A percentile compares a stretch with the other conserved stretches of the same genome.
These are phyloP conservation scores for Beris morrisii DNA, from an alignment of 2,888 invertebrate species.

Conservation along the genomic window DNA sequence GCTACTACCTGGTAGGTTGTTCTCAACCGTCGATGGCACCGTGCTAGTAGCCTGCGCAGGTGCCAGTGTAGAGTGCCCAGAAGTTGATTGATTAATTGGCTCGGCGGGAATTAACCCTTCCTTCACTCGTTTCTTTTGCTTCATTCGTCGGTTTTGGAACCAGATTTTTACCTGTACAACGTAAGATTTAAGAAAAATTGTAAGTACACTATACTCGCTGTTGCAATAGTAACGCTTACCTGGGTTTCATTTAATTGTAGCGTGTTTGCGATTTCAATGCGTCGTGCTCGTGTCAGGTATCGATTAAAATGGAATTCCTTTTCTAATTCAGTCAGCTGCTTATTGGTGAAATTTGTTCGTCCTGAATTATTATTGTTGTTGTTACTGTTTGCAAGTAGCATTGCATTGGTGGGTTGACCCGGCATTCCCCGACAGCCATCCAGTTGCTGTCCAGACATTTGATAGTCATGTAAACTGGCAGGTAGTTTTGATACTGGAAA, in stretches of 20 bases:
- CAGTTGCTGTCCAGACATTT: slow-evolving; percentile 51
- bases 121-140: slow-evolving; percentile 96
- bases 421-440: slow-evolving; percentile 51
- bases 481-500: slow-evolving; percentile 68
- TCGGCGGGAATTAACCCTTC: slow-evolving; percentile 79
- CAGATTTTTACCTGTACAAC: slow-evolving; percentile 79
- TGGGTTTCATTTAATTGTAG: slow-evolving; percentile 97
- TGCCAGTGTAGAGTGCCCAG: slow-evolving; percentile 43
- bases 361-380: slow-evolving; percentile 82
- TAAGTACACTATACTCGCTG: neutral
- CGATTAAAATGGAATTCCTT: slow-evolving; percentile 99
- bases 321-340: slow-evolving; percentile 97
- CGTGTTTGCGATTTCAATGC: slow-evolving; percentile 97
- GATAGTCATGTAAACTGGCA: slow-evolving; percentile 61
- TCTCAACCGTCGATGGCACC: slow-evolving; percentile 35
- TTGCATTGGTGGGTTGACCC: slow-evolving; percentile 44
- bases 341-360: slow-evolving; percentile 98
- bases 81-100: slow-evolving; percentile 58
- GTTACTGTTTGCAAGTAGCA: slow-evolving; percentile 50
- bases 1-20: slow-evolving; percentile 60
- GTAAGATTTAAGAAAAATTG: neutral
- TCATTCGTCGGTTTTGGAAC: slow-evolving; percentile 99
- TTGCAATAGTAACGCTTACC: slow-evolving; percentile 46
- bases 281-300: slow-evolving; percentile 92
- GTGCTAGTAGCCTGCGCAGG: slow-evolving; percentile 36